Percentiles rank a stretch among this genome's conserved stretches.
phyloP scores from a whole-genome alignment of 1,140 invertebrate species.

The Calephelis nemesis region DNA sequence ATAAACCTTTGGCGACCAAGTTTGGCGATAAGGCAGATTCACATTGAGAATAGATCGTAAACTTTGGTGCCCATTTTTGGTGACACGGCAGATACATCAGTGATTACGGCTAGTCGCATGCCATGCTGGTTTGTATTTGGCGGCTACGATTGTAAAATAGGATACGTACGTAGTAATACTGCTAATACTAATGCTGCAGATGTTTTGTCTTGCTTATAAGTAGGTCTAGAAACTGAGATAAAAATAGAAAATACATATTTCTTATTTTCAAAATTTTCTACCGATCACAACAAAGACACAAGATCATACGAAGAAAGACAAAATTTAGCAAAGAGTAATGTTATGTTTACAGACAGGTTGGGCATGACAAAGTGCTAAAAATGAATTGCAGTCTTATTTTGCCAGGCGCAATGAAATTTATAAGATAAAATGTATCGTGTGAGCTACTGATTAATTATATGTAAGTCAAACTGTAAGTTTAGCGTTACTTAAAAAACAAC shows the following conservation, averaged over 20 bases:
- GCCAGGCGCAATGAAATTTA: constrained; percentile 33
- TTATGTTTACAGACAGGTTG: constrained; percentile 32
- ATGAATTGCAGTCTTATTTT: constrained; percentile 27
- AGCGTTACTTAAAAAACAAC: constrained; percentile 20
- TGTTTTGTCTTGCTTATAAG: constrained; percentile 1
- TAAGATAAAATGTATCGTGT: constrained; percentile 32
- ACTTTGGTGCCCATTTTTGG: no score
- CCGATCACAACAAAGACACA: constrained; percentile 25
- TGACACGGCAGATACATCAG: constrained; percentile 18
- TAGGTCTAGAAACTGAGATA: neutral
- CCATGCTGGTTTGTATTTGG: constrained; percentile 24
- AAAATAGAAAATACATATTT: constrained; percentile 31
- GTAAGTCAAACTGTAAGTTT: neutral
- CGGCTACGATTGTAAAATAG: constrained; percentile 28
- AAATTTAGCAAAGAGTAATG: constrained; percentile 10
- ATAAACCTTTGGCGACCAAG: constrained; percentile 22
- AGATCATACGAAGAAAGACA: constrained; percentile 18
- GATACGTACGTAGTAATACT: constrained; percentile 9
- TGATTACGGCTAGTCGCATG: constrained; percentile 25
- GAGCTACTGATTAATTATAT: constrained; percentile 36
- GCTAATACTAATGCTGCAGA: constrained; percentile 23
- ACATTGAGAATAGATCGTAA: neutral
- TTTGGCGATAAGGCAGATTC: constrained; percentile 6
- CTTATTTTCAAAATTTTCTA: constrained; percentile 34
- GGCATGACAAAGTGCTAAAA: constrained; percentile 10